Evolutionary conservation across 1,140 invertebrate genomes (phyloP).

Genomic region (Macrobrachium nipponense): DNA sequence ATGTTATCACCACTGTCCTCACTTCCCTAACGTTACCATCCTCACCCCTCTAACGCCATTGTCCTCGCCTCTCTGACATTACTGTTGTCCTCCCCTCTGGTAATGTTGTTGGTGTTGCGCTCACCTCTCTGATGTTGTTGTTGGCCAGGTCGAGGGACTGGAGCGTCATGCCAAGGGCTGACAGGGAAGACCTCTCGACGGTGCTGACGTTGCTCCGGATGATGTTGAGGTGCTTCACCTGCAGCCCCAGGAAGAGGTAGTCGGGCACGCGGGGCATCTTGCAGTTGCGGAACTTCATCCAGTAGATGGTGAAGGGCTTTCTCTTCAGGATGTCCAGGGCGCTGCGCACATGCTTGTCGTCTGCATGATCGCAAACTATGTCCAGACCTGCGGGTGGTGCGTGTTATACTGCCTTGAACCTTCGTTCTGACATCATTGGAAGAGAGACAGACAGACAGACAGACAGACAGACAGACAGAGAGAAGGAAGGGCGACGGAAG

Average conservation of each 20-base stretch:
- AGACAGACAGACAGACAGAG: no score
- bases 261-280: conserved; percentile 58
- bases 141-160: conserved; percentile 65
- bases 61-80: neutral
- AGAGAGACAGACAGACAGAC: no score
- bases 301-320: conserved; percentile 56
- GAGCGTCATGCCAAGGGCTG: conserved; percentile 59
- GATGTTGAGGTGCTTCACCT: conserved; percentile 61
- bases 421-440: neutral
- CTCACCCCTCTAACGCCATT: no score
- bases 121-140: conserved; percentile 65
- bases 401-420: conserved; percentile 28
- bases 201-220: conserved; percentile 62
- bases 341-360: conserved; percentile 58
- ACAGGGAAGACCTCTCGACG: conserved; percentile 60
- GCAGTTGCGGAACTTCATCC: conserved; percentile 64
- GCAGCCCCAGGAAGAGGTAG: conserved; percentile 62
- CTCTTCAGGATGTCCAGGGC: conserved; percentile 59
- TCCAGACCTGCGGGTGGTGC: conserved; percentile 50
- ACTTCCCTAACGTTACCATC: no score
- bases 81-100: neutral
- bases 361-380: conserved; percentile 56
- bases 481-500: neutral
- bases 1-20: neutral
- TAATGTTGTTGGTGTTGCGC: neutral